Evolutionary conservation across 2,888 invertebrate genomes (phyloP), one percentile per base, ranked within the genome.

Genomic region (Phyllotreta striolata): DNA sequence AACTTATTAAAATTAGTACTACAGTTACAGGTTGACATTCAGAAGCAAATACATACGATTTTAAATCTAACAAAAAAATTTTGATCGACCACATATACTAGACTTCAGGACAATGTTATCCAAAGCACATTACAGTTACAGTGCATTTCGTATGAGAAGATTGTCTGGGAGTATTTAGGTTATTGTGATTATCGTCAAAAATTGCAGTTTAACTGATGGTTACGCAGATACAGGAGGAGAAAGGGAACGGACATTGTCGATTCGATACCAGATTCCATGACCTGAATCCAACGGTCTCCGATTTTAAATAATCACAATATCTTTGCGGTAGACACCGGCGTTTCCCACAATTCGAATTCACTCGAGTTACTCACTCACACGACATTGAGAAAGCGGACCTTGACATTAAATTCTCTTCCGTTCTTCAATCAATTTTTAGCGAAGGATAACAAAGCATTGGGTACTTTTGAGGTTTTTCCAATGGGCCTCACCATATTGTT

Each of bases 161-260:
- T 52, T 7, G 52, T 43, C 52, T 37, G 52, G 47, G 41, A 43
- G 52, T 52, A 59, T 59, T 59, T 52, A 59, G 59, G 59, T 59
- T 59, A 59, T 59, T 52, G 58, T 49, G 35, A 58, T 49, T 58
- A 59, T 59, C 37, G 47, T 58, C 39, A 59, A 59, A 59, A 59
- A 52, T 24, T 59, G 51, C 52, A 41, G 41, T 52, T 52, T 43
- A 59, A 59, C 59, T 38, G 52, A 59, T 59, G 38, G 35, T 52
- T 59, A 35, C 14, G 43, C 9, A 51, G 59, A 59, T 59, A 52
- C 43, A 59, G 59, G 47, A 59, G 59, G 47, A 41, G 51, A 59
- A 59, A 59, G 59, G 52, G 59, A 44, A 59, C 62, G 24, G 55
- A 37, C 56, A 62, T 62, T 62, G 55, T 62, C 49, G 49, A 51